These are phyloP conservation scores for Danio jaintianensis DNA, from an alignment of 2,797 vertebrate species.

Conservation along the genomic window DNA sequence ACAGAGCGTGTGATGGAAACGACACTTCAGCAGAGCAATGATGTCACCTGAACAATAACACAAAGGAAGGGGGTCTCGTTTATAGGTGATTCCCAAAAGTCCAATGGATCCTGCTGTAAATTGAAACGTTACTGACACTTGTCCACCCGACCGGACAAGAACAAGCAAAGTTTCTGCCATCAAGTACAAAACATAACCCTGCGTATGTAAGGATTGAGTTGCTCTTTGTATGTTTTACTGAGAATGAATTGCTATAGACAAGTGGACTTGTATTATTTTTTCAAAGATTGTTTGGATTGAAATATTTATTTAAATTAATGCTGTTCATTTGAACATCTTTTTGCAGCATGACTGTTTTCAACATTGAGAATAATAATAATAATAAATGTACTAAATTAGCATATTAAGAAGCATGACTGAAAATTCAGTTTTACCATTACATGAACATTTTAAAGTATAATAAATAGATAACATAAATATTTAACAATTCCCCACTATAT, in stretches of 20 bases:
- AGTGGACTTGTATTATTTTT: background rate
- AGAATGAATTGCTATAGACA: background rate
- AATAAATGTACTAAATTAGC: background rate
- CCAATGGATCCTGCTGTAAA: slow-evolving; percentile 12
- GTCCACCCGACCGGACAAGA: background rate
- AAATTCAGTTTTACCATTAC: background rate
- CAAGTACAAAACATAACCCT: background rate
- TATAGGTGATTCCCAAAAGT: slow-evolving; percentile 1
- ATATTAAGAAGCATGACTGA: background rate
- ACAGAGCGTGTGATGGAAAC: slow-evolving; percentile 14
- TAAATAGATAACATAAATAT: background rate
- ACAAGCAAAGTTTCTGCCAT: background rate
- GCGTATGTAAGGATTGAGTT: background rate
- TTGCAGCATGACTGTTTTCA: background rate
- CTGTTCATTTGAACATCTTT: background rate
- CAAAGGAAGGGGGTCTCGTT: background rate
- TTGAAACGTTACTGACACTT: slow-evolving; percentile 16
- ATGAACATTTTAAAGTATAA: background rate
- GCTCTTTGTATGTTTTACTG: slow-evolving; percentile 5
- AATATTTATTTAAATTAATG: background rate
- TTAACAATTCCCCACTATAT: background rate
- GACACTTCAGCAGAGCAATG: slow-evolving; percentile 4
- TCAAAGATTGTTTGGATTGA: no score
- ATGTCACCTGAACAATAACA: slow-evolving; percentile 37
- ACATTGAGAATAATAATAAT: background rate